Percentiles rank a stretch among this genome's conserved stretches.
Evolutionary conservation across 2,888 invertebrate species (phyloP).

Genomic region (Schizaphis graminum): DNA sequence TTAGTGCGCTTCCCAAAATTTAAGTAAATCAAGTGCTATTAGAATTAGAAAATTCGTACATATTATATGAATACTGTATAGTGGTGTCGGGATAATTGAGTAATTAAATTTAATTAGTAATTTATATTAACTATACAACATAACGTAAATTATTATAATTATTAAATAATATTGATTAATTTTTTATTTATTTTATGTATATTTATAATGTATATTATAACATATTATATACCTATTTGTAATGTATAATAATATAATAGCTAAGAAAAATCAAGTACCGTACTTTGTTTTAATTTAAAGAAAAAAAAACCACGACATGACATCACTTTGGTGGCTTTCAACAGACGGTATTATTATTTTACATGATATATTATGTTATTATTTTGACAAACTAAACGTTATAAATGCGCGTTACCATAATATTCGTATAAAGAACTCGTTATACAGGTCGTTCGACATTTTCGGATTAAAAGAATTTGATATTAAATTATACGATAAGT

Average conservation of each 20-base stretch:
- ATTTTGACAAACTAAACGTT: slow-evolving; percentile 16
- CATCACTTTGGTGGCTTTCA: background rate
- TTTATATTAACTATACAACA: background rate
- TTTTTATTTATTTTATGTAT: background rate
- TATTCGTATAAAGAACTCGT: background rate
- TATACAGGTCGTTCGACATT: background rate
- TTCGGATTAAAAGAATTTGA: background rate
- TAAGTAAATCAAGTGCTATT: background rate
- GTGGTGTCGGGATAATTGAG: background rate
- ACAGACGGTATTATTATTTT: slow-evolving; percentile 8
- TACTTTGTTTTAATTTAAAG: background rate
- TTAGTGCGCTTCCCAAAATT: background rate
- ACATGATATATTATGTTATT: background rate
- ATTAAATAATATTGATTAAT: background rate
- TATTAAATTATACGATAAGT: background rate
- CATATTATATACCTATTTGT: background rate
- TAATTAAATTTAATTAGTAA: background rate
- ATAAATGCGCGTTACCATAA: background rate
- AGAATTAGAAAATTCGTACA: background rate
- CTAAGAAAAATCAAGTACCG: background rate
- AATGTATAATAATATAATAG: background rate
- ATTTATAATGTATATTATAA: background rate
- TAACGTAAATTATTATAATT: background rate
- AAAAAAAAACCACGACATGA: background rate
- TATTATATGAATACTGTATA: background rate